phyloP scores from a whole-genome alignment of 2,797 vertebrate genomes.

The Alca torda region DNA sequence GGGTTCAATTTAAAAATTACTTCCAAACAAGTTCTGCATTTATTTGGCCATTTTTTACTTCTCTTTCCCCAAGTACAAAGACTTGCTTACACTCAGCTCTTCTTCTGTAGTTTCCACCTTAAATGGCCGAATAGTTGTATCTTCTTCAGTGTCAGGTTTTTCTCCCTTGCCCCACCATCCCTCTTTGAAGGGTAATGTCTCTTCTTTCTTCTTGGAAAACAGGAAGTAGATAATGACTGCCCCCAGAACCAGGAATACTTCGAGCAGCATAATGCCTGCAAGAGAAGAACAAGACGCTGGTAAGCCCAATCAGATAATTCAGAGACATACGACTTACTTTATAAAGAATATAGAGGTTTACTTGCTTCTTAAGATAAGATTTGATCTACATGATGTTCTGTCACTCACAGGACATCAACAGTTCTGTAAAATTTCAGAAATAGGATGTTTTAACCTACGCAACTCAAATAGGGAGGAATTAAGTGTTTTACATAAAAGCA shows the following conservation, averaged over 20 bases:
- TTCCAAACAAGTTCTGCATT: background rate
- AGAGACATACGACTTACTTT: background rate
- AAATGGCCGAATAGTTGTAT: slow-evolving; percentile 71
- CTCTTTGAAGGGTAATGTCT: slow-evolving; percentile 65
- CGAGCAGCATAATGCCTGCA: slow-evolving; percentile 73
- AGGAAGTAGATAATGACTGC: slow-evolving; percentile 68
- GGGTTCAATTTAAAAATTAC: background rate
- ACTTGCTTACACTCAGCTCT: slow-evolving; percentile 73
- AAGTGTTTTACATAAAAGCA: background rate
- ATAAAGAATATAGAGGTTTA: background rate
- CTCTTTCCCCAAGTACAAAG: background rate
- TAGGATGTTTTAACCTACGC: background rate
- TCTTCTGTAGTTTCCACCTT: slow-evolving; percentile 77
- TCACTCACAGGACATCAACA: background rate
- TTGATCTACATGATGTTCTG: background rate
- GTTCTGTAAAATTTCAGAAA: background rate
- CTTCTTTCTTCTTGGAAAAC: slow-evolving; percentile 64
- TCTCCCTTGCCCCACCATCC: slow-evolving; percentile 79
- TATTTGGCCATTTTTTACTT: background rate
- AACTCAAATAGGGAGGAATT: background rate
- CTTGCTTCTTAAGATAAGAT: background rate
- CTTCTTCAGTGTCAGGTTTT: slow-evolving; percentile 51
- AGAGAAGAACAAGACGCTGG: background rate
- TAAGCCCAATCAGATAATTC: background rate
- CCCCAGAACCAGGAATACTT: slow-evolving; percentile 62